Base-by-base conservation (phyloP, 2,113 vertebrate species). In the Gasterosteus nipponicus region DNA sequence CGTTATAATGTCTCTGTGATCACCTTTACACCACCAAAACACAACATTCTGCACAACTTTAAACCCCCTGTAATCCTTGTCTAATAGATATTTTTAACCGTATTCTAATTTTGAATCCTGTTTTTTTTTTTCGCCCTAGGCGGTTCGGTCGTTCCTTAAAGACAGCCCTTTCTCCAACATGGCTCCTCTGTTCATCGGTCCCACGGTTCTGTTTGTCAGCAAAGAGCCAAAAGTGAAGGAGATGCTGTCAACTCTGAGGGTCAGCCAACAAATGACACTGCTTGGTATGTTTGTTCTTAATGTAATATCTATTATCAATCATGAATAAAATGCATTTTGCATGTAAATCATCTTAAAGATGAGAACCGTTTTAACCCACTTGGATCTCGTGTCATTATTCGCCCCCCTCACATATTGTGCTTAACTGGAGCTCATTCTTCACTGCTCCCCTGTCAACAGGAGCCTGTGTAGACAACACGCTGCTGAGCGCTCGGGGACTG, bases 401-500 rank as follows among this genome's bases (percentile, higher is more conserved):
- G 26, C 9, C 7, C 15, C 22, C 19, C 33, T 8, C 46, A 57
- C 51, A 44, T 1, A 19, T 6, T 33, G 16, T 35, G 51, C 33
- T 41, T 0, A 53, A 22, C 56, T 58, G 18, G 15, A 44, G 9
- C 46, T 38, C 22, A 0, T 33, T 67, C 0, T 65, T 15, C 69
- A 6, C 31, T 31, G 18, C 49, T 71, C 38, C 0, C 49, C 41
- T 49, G 61, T 74, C 81, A 22, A 0, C 92, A 99, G 98, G 96
- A 1, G 97, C 92, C 86, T 97, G 94, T 75, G 81, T 98, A 3
- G 97, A 99, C 0, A 62, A 95, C 91, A 94, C 91, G 0, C 87
- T 99, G 89, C 92, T 99, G 89, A 98, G 96, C 47, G 89, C 65
- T 5, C 93, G 96, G 77, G 97, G 97, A 0, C 69, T 98, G 38